Percentiles rank a stretch among this genome's conserved stretches.
Conservation (phyloP, 1,140 invertebrate species). For the Atta cephalotes region DNA sequence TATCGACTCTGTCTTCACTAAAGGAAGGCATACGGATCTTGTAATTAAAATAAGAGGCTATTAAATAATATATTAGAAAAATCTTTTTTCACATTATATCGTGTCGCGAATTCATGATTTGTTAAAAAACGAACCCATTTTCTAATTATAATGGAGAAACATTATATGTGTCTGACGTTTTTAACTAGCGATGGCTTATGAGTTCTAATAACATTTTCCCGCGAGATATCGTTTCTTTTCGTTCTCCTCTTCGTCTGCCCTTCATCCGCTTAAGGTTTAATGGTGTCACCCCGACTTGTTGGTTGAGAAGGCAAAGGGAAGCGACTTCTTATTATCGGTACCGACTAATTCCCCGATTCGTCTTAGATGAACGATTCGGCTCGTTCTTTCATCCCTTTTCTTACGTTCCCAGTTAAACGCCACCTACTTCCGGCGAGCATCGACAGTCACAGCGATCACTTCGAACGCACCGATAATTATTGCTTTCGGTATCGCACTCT, state of each 20-base stretch:
- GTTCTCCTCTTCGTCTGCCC: conserved; percentile 34
- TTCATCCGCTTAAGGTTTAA: conserved; percentile 33
- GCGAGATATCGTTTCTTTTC: conserved; percentile 4
- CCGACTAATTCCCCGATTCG: conserved; percentile 71
- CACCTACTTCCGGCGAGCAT: conserved; percentile 76
- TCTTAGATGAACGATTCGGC: conserved; percentile 31
- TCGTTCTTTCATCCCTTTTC: conserved; percentile 68
- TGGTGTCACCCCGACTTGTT: neutral
- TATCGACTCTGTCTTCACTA: neutral
- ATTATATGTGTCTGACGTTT: neutral
- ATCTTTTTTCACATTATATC: neutral
- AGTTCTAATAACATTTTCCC: conserved; percentile 11
- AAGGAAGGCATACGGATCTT: neutral
- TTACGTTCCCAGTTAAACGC: conserved; percentile 56
- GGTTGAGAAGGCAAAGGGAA: conserved; percentile 39
- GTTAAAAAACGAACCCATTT: neutral
- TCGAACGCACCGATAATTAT: conserved; percentile 75
- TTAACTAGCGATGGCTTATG: neutral
- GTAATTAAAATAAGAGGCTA: neutral
- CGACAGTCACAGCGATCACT: conserved; percentile 63
- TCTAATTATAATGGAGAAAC: neutral
- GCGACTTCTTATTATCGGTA: conserved; percentile 69
- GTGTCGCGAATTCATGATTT: neutral
- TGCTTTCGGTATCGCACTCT: conserved; percentile 63
- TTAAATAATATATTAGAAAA: conserved; percentile 2